Conservation (phyloP, 2,113 vertebrate genomes). For the Myiopsitta monachus region DNA sequence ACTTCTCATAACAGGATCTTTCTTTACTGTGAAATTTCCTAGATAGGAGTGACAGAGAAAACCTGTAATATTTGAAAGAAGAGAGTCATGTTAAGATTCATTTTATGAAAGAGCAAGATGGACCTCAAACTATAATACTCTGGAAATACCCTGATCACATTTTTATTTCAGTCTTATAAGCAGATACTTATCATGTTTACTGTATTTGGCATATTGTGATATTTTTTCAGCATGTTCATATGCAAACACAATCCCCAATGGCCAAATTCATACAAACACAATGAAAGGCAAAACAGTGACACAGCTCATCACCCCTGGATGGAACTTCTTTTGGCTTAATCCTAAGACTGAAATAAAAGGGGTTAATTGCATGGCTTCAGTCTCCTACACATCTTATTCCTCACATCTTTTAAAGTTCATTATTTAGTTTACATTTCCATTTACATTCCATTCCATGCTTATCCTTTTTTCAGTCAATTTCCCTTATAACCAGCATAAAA, state of each 20-base stretch:
- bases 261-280: neutral
- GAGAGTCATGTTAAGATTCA: neutral
- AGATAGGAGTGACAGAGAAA: neutral
- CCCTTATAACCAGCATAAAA: neutral
- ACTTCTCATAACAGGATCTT: neutral
- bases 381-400: neutral
- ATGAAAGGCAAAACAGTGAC: neutral
- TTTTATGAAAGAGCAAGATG: neutral
- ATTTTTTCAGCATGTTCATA: neutral
- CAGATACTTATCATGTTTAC: neutral
- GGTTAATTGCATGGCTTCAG: neutral
- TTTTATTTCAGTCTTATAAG: neutral
- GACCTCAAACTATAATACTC: neutral
- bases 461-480: neutral
- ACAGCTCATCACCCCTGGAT: neutral
- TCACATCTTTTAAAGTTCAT: neutral
- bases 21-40: neutral
- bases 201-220: neutral
- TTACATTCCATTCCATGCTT: neutral
- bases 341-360: neutral
- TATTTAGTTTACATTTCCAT: neutral
- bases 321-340: neutral
- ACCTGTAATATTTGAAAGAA: neutral
- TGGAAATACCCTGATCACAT: neutral
- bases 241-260: neutral